Evolutionary conservation across 2,113 vertebrate species (phyloP).

Genomic region (Isurus oxyrinchus): DNA sequence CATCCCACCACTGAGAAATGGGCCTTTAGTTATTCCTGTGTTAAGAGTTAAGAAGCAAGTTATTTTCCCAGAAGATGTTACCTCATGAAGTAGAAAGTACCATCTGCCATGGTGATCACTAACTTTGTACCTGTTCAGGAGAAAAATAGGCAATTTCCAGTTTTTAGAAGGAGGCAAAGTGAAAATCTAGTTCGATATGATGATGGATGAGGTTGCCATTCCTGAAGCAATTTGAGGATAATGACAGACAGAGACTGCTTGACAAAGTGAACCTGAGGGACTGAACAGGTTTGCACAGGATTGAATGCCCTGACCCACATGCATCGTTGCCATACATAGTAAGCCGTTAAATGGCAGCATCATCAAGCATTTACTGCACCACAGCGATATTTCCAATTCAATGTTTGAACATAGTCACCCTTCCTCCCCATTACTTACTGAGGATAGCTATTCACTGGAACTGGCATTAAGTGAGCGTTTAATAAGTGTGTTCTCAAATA

Average conservation of each 20-base stretch:
- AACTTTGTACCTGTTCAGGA: background rate
- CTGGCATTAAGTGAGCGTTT: background rate
- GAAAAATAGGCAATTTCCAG: conserved; percentile 4
- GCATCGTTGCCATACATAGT: background rate
- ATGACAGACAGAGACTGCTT: background rate
- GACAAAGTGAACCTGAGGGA: background rate
- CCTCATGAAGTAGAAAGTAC: background rate
- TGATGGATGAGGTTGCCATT: conserved; percentile 2
- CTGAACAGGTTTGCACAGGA: background rate
- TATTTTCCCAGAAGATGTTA: background rate
- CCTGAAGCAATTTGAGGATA: background rate
- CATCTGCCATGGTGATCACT: background rate
- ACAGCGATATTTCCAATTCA: background rate
- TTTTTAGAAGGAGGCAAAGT: background rate
- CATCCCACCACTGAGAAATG: background rate
- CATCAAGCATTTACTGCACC: background rate
- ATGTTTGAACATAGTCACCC: too few species aligned
- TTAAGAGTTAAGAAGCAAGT: background rate
- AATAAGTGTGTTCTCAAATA: background rate
- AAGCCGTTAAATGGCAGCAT: background rate
- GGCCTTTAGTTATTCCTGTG: background rate
- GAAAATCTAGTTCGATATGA: background rate
- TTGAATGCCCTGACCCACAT: background rate
- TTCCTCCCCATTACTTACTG: background rate
- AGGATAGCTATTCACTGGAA: background rate